Evolutionary conservation across 2,797 vertebrate genomes (phyloP).

Genomic region (Trachurus trachurus): DNA sequence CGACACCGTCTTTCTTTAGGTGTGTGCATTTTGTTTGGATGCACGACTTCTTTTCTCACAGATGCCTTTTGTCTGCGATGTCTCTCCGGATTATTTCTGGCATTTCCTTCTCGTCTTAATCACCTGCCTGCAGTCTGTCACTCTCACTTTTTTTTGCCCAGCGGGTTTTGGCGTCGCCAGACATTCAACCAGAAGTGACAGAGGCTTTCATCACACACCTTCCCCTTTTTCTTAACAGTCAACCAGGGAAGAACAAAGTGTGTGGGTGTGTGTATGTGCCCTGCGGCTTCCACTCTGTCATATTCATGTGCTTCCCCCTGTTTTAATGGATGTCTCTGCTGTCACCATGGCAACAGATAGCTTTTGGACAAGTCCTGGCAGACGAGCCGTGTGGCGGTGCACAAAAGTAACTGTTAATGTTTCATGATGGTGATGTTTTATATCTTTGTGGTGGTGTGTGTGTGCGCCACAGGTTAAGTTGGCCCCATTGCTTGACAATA

Average conservation of each 20-base stretch:
- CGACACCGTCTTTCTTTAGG: not conserved
- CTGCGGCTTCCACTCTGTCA: conserved; percentile 39
- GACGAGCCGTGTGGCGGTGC: conserved; percentile 6
- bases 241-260: conserved; percentile 40
- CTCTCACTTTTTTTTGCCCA: not conserved
- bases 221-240: conserved; percentile 53
- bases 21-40: conserved; percentile 23
- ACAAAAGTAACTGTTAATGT: conserved; percentile 10
- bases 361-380: conserved; percentile 31
- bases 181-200: conserved; percentile 33
- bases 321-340: conserved; percentile 38
- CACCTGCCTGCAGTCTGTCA: conserved; percentile 8
- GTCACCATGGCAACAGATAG: conserved; percentile 43
- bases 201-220: conserved; percentile 50
- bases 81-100: conserved; percentile 9
- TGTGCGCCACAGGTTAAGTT: not conserved
- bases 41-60: not conserved
- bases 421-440: conserved; percentile 12
- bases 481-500: not conserved
- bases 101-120: conserved; percentile 7
- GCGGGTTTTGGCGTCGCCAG: conserved; percentile 15
- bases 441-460: not conserved
- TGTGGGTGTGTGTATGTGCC: not conserved
- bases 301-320: conserved; percentile 49
- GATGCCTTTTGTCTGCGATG: not conserved